phyloP scores from a whole-genome alignment of 2,888 invertebrate genomes.

The Conops quadrifasciatus region DNA sequence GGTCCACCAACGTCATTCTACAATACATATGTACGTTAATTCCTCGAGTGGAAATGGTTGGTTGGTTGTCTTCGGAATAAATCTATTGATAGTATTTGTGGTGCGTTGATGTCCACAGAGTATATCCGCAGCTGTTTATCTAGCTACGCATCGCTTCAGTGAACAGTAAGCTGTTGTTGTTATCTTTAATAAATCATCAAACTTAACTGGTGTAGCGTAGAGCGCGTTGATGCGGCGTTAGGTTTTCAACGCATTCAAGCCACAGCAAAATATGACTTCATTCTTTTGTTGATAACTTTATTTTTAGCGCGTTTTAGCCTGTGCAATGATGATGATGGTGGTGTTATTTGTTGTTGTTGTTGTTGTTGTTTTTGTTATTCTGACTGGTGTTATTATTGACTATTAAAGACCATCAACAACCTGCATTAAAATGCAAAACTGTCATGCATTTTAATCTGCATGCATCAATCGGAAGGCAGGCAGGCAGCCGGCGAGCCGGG shows the following conservation, averaged over 20 bases:
- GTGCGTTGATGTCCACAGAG: not conserved
- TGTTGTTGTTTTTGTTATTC: constrained; percentile 15
- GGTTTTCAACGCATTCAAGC: not conserved
- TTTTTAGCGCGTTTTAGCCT: constrained; percentile 38
- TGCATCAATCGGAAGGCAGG: not conserved
- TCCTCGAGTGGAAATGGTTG: not conserved
- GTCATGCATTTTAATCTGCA: constrained; percentile 6
- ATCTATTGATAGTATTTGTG: not conserved
- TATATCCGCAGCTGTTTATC: constrained; percentile 29
- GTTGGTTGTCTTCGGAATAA: not conserved
- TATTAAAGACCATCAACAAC: constrained; percentile 45
- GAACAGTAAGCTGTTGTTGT: constrained; percentile 8
- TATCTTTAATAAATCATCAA: constrained; percentile 22
- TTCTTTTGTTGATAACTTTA: constrained; percentile 30
- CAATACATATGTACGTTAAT: constrained; percentile 9
- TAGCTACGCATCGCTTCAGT: constrained; percentile 38
- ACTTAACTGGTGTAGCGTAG: not conserved
- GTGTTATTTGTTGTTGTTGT: not conserved
- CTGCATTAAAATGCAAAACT: constrained; percentile 42
- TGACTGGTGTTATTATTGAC: constrained; percentile 33
- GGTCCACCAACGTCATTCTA: not conserved
- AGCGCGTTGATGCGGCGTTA: not conserved
- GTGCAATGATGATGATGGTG: constrained; percentile 38
- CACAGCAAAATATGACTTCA: constrained; percentile 30
- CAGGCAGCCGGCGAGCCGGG: not conserved